A percentile compares a stretch with the other conserved stretches of the same genome.
phyloP scores from a whole-genome alignment of 1,140 invertebrate genomes.

The Leptopilina clavipes region DNA sequence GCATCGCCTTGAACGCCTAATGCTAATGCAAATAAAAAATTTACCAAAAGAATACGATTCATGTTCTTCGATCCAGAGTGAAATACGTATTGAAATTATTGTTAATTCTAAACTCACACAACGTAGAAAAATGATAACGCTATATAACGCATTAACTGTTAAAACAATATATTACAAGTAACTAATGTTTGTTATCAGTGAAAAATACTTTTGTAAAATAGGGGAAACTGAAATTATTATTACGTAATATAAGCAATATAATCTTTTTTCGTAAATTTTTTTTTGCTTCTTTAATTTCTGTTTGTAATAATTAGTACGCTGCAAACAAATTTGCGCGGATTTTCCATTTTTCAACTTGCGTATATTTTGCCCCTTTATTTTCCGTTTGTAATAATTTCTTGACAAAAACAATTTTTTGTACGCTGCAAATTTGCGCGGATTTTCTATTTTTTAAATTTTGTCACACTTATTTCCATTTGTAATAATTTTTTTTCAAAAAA shows the following conservation, averaged over 20 bases:
- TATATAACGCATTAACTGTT: background rate
- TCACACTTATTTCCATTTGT: too few relatives aligned
- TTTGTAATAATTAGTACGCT: too few relatives aligned
- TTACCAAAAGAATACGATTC: slow-evolving; percentile 36
- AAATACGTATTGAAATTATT: background rate
- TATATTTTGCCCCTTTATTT: too few relatives aligned
- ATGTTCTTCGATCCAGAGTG: background rate
- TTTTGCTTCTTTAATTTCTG: too few relatives aligned
- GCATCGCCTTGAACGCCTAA: background rate
- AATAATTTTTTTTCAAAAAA: too few relatives aligned
- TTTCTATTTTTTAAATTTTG: too few relatives aligned
- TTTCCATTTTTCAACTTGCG: too few relatives aligned
- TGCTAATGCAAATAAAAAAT: background rate
- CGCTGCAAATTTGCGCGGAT: too few relatives aligned
- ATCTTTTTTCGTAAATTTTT: too few relatives aligned
- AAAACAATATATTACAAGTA: background rate
- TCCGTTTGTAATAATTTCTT: too few relatives aligned
- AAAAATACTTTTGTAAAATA: background rate
- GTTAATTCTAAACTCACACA: background rate
- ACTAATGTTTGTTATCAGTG: background rate
- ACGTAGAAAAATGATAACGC: background rate
- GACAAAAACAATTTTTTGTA: too few relatives aligned
- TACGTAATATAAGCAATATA: background rate
- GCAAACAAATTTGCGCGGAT: too few relatives aligned
- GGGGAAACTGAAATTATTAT: background rate